Conservation (phyloP, 2,113 vertebrate genomes). For the Microcebus jonahi region DNA sequence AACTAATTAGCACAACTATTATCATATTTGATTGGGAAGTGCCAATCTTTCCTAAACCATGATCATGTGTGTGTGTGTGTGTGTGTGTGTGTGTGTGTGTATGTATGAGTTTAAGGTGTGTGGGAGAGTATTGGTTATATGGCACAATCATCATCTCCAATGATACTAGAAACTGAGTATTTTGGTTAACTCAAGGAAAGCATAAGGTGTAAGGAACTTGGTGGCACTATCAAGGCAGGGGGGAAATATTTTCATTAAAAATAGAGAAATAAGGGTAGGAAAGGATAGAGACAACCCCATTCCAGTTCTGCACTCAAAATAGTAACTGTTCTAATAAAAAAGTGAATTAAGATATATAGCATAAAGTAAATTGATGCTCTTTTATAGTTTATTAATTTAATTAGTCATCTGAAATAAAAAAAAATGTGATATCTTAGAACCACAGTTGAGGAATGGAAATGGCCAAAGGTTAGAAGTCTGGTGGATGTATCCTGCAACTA, state of each 20-base stretch:
- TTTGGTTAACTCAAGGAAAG: neutral
- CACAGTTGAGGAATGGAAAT: neutral
- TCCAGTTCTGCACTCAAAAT: neutral
- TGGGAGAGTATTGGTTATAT: neutral
- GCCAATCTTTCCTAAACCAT: neutral
- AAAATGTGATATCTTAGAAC: accelerated
- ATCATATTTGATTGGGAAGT: neutral
- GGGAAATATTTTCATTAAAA: neutral
- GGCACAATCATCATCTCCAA: neutral
- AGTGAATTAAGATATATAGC: neutral
- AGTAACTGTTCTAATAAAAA: neutral
- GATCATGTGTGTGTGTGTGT: neutral
- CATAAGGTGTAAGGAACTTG: neutral
- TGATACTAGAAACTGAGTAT: neutral
- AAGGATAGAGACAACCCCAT: accelerated
- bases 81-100: neutral
- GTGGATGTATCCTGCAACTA: neutral
- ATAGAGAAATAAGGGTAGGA: neutral
- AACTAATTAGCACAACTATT: neutral
- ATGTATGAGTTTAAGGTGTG: neutral
- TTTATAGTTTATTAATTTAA: neutral
- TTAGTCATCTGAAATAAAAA: neutral
- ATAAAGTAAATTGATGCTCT: neutral
- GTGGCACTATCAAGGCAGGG: neutral
- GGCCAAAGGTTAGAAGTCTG: neutral